These are phyloP conservation scores for Luscinia luscinia DNA, from an alignment of 2,797 vertebrate species.

Conservation along the genomic window DNA sequence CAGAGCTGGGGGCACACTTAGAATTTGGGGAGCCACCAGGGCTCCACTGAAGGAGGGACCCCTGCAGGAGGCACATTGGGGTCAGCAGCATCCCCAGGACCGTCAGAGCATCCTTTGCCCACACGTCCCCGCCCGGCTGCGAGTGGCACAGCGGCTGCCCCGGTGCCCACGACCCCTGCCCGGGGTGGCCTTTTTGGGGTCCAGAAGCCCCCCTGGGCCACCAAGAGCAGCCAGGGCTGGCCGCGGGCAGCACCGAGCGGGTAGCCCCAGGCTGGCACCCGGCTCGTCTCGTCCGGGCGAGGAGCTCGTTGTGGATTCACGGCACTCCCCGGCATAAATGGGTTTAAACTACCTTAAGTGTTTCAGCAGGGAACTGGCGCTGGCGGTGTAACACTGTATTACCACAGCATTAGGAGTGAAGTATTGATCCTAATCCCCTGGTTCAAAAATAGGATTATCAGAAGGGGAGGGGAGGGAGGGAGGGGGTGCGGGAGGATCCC, in stretches of 20 bases:
- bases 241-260: not conserved
- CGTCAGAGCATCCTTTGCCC: fast-evolving
- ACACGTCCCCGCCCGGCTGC: fast-evolving
- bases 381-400: conserved; percentile 63
- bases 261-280: not conserved
- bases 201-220: not conserved
- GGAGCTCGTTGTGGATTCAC: conserved; percentile 67
- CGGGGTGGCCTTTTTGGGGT: fast-evolving
- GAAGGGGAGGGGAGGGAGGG: conserved; percentile 34
- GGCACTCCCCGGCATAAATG: conserved; percentile 65
- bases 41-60: not conserved
- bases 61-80: fast-evolving
- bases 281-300: not conserved
- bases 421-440: conserved; percentile 72
- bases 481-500: not conserved
- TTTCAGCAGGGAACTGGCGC: conserved; percentile 70
- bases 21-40: not conserved
- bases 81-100: not conserved
- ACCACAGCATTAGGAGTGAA: conserved; percentile 68
- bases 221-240: not conserved
- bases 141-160: not conserved
- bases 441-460: conserved; percentile 75
- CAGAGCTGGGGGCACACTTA: fast-evolving
- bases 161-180: fast-evolving
- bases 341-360: conserved; percentile 75